Base-by-base conservation (phyloP, 2,113 vertebrate species). In the Scatophagus argus region DNA sequence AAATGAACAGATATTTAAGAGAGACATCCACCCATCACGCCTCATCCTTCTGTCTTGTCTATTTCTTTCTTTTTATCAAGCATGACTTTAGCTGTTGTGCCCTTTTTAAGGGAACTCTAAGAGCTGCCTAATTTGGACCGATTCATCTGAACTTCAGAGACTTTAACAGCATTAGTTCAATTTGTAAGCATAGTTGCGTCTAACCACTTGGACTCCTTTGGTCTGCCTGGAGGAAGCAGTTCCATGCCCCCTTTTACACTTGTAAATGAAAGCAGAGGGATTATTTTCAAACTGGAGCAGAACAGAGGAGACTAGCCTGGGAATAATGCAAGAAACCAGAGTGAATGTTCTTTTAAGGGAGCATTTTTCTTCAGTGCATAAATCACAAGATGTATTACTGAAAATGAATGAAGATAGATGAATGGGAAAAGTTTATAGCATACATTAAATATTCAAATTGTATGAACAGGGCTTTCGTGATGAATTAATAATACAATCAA, bases 401-500 rank as follows among this genome's bases (percentile, higher is more conserved):
- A 68, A 44, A 74, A 81, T 81, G 23, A 86, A 58, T 54, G n/a
- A 81, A 49, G 70, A 81, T 64, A 46, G 58, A 87, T 62, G 7
- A 39, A 76, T 41, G 14, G 2, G 25, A 29, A 70, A 76, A 29
- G 65, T 68, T 77, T 21, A 29, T 31, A 9, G 27, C 2, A 0
- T 29, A 34, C 44, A 81, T 75, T 56, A 69, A 67, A 78, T 78
- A 86, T 85, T 70, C 3, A 80, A 47, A 39, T 47, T 46, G 65
- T 80, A 56, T 81, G 23, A 79, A 67, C 47, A 70, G 34, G 36
- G 49, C 7, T 11, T 43, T 63, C 39, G 39, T 41, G 44, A 74
- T 79, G 16, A 74, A 84, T 83, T 62, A 52, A 79, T 87, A 73
- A 81, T 66, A 60, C 21, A 88, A 67, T 71, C 27, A 63, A 55